Percentiles rank a stretch among this genome's conserved stretches.
These are phyloP conservation scores for Lepidocyrtoides sp. DNA, from an alignment of 2,888 invertebrate genomes.

Conservation along the genomic window DNA sequence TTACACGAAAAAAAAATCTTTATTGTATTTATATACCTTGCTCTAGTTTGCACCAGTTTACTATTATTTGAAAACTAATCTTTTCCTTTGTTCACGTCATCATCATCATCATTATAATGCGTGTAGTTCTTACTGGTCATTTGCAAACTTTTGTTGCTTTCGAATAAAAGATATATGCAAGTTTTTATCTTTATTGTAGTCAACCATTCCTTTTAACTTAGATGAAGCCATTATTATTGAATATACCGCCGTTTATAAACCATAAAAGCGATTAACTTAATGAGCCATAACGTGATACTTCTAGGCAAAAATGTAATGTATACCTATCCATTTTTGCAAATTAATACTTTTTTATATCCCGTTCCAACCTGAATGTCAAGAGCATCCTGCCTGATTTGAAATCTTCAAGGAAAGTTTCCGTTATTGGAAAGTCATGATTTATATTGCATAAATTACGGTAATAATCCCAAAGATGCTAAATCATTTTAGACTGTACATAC, in stretches of 20 bases:
- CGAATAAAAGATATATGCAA: not conserved
- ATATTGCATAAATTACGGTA: conserved; percentile 16
- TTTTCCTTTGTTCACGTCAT: not conserved
- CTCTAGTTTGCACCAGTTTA: not conserved
- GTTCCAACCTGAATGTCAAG: conserved; percentile 33
- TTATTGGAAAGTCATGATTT: conserved; percentile 34
- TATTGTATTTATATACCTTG: conserved; percentile 18
- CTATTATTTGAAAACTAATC: not conserved
- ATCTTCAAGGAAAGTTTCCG: not conserved
- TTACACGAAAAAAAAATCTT: not conserved
- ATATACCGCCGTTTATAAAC: too few relatives aligned
- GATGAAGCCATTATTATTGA: not conserved
- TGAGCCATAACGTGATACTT: conserved; percentile 30
- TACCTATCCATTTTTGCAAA: not conserved
- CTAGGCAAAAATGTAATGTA: not conserved
- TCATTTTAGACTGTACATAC: not conserved
- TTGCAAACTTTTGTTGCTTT: not conserved
- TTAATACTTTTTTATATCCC: not conserved
- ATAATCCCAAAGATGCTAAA: not conserved
- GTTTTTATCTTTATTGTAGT: not conserved
- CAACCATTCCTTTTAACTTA: not conserved
- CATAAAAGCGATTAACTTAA: conserved; percentile 2
- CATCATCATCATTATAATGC: too few relatives aligned
- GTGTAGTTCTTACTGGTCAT: not conserved
- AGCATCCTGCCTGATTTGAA: not conserved